These are phyloP conservation scores for Calliopsis andreniformis DNA, from an alignment of 1,140 invertebrate genomes.

Conservation along the genomic window DNA sequence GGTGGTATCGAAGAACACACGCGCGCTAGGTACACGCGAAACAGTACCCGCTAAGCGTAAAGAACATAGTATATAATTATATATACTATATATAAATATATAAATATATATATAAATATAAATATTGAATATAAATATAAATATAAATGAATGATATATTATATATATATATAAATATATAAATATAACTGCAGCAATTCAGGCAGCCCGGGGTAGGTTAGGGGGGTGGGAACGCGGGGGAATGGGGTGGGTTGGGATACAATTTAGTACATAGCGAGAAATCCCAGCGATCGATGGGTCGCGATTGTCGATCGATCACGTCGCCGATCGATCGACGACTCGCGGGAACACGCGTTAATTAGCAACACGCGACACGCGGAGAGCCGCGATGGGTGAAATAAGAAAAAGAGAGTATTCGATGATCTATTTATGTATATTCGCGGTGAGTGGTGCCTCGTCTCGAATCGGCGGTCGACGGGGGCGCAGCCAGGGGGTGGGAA, in stretches of 20 bases:
- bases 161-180: slow-evolving; percentile 71
- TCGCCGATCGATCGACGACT: slow-evolving; percentile 53
- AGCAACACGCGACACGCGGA: slow-evolving; percentile 16
- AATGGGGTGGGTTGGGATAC: slow-evolving; percentile 16
- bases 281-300: slow-evolving; percentile 31
- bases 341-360: slow-evolving; percentile 55
- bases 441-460: slow-evolving; percentile 35
- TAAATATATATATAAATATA: slow-evolving; percentile 56
- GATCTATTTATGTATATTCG: slow-evolving; percentile 75
- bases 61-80: slow-evolving; percentile 65
- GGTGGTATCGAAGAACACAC: slow-evolving; percentile 31
- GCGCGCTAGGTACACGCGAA: slow-evolving; percentile 53
- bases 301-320: slow-evolving; percentile 52
- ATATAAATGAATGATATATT: slow-evolving; percentile 68
- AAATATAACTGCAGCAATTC: slow-evolving; percentile 59
- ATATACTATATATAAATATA: slow-evolving; percentile 54
- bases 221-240: slow-evolving; percentile 40
- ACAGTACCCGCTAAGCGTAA: slow-evolving; percentile 50
- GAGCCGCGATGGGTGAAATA: slow-evolving; percentile 1
- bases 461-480: slow-evolving; percentile 12
- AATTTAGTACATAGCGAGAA: slow-evolving; percentile 12
- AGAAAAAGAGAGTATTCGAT: slow-evolving; percentile 56
- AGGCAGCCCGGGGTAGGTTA: slow-evolving; percentile 27
- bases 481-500: not conserved
- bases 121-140: slow-evolving; percentile 61